Evolutionary conservation across 2,113 vertebrate species (phyloP).

Genomic region (Microtus oregoni): DNA sequence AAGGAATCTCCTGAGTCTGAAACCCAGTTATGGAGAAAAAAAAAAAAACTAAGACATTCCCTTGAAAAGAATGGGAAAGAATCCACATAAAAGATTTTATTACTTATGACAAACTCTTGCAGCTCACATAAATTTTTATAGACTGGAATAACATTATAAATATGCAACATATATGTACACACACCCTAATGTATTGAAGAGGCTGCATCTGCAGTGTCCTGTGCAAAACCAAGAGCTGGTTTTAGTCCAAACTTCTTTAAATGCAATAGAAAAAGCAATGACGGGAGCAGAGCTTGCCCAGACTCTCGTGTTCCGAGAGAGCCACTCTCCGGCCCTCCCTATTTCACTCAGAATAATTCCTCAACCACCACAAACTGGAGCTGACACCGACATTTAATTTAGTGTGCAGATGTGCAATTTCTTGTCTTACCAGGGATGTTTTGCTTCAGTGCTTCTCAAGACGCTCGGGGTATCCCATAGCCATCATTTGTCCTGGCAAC

Average conservation of each 20-base stretch:
- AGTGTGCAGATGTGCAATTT: neutral
- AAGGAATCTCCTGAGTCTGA: constrained; percentile 55
- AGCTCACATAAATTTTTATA: constrained; percentile 64
- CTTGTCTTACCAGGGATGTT: neutral
- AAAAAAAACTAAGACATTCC: constrained; percentile 56
- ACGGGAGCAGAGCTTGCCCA: constrained; percentile 11
- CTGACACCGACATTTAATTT: neutral
- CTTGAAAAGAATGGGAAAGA: constrained; percentile 76
- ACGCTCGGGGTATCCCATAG: neutral
- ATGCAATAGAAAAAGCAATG: constrained; percentile 13
- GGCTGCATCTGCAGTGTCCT: neutral
- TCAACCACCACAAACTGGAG: neutral
- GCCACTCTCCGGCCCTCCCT: neutral
- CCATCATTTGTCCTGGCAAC: neutral
- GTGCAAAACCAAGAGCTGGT: constrained; percentile 12
- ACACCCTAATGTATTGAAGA: neutral
- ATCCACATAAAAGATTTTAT: constrained; percentile 73
- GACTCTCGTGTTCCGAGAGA: neutral
- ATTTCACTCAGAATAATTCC: constrained; percentile 24
- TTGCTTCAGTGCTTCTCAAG: neutral
- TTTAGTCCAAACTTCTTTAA: constrained; percentile 38
- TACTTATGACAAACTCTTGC: constrained; percentile 65
- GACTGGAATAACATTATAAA: constrained; percentile 63
- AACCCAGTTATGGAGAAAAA: constrained; percentile 55
- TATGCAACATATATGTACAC: neutral